Evolutionary conservation across 2,797 vertebrate species (phyloP), one percentile per base, ranked within the genome.

Genomic region (Esox lucius): DNA sequence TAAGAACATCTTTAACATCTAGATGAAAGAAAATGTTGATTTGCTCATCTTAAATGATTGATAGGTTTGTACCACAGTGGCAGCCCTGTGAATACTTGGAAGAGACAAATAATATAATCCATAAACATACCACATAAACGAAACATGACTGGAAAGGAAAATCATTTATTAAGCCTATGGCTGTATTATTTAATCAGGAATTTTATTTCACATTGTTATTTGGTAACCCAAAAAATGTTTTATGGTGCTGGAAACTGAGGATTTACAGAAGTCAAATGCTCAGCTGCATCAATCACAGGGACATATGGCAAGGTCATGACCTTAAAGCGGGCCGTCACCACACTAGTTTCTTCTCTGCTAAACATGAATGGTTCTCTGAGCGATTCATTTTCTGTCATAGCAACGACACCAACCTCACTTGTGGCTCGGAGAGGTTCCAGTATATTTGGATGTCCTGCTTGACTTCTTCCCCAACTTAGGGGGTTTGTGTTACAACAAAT

Each of bases 251-350:
- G 68, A 59, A 42, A 42, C 56, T 4, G 51, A 67, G 62, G 62
- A 75, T 76, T 46, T 31, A 12, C n/a, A 5, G 16, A 15, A 42
- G 7, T 59, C 85, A 76, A 80, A 82, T 73, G 74, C 78, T 62
- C 74, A 59, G 74, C 76, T 66, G 39, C 71, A 80, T 85, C 28
- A 7, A 75, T 77, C 75, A n/a, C 0, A n/a, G 68, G 79, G 89
- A 90, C 90, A 89, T 91, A 83, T 83, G 73, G 71, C 88, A 11
- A 90, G 91, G 89, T 91, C 87, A 66, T 7, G 75, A 77, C 76
- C 65, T 80, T 42, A 79, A 70, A 49, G 80, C 78, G 73, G 28
- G 84, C 79, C 1, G 77, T 75, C 5, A 70, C 72, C 31, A 33
- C 46, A 28, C 39, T 77, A 46, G 31, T 67, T 76, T 51, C 68